phyloP scores from a whole-genome alignment of 2,797 vertebrate genomes.

The Anguilla marmorata region DNA sequence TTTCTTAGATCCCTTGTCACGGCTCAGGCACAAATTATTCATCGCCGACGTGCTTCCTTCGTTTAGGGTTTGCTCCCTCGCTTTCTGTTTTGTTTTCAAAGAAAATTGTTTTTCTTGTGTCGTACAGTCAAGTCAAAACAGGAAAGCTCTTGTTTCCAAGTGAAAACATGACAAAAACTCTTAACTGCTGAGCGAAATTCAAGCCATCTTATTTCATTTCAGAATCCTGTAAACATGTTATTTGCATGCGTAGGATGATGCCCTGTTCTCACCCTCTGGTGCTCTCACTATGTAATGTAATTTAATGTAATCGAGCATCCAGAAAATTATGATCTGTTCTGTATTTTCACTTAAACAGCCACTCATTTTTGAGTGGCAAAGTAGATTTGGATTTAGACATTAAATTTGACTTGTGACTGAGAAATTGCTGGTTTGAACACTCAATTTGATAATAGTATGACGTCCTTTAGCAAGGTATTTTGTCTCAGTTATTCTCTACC shows the following conservation, averaged over 20 bases:
- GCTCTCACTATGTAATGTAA: neutral
- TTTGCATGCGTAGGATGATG: neutral
- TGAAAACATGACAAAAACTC: neutral
- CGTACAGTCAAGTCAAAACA: neutral
- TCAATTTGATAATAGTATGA: neutral
- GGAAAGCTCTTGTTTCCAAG: slow-evolving; percentile 5
- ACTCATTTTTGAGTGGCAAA: neutral
- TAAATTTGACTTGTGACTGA: neutral
- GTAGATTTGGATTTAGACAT: neutral
- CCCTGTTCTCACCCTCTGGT: neutral
- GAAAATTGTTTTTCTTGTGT: slow-evolving; percentile 1
- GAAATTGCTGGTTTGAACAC: neutral
- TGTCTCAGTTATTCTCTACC: neutral
- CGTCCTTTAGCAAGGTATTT: neutral
- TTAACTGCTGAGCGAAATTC: neutral
- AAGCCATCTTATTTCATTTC: neutral
- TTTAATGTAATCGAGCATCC: neutral
- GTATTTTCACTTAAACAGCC: neutral
- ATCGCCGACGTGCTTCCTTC: neutral
- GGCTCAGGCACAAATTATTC: neutral
- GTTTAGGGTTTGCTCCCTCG: neutral
- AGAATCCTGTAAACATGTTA: neutral
- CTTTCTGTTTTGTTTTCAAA: slow-evolving; percentile 1
- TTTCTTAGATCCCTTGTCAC: slow-evolving; percentile 43
- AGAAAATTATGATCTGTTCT: neutral